These are phyloP conservation scores for Cosmia trapezina DNA, from an alignment of 2,888 invertebrate genomes.

Conservation along the genomic window DNA sequence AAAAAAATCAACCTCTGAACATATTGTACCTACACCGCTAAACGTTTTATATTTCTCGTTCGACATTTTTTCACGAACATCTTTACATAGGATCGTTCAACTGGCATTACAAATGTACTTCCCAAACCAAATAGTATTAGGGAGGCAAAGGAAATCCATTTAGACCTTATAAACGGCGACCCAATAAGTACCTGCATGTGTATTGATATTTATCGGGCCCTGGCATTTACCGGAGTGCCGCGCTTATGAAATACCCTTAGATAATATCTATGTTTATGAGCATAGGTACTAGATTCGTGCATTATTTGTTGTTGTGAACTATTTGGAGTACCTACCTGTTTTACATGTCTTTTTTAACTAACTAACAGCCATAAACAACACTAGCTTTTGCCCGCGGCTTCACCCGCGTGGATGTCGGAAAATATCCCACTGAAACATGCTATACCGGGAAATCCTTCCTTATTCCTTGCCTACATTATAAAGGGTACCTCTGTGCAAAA, in stretches of 20 bases:
- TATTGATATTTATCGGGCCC: constrained; percentile 57
- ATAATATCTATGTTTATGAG: constrained; percentile 41
- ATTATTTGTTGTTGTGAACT: constrained; percentile 24
- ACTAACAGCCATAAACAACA: neutral
- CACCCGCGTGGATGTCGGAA: no score
- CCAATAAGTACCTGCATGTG: constrained; percentile 55
- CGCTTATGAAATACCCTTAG: constrained; percentile 42
- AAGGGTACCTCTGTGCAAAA: no score
- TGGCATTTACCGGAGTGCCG: constrained; percentile 45
- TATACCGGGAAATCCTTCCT: no score
- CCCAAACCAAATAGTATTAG: constrained; percentile 52
- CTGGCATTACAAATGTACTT: constrained; percentile 45
- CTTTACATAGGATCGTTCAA: constrained; percentile 36
- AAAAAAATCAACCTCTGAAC: neutral
- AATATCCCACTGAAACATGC: no score
- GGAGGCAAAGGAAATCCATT: constrained; percentile 59
- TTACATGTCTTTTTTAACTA: constrained; percentile 2
- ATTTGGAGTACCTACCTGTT: constrained; percentile 11
- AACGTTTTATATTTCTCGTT: constrained; percentile 11
- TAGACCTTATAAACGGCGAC: constrained; percentile 54
- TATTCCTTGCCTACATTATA: no score
- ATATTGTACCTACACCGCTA: neutral
- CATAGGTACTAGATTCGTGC: constrained; percentile 29
- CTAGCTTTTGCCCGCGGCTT: no score
- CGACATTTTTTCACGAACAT: constrained; percentile 19